Evolutionary conservation across 2,113 vertebrate species (phyloP), one percentile per base, ranked within the genome.

Genomic region (Lonchura striata): DNA sequence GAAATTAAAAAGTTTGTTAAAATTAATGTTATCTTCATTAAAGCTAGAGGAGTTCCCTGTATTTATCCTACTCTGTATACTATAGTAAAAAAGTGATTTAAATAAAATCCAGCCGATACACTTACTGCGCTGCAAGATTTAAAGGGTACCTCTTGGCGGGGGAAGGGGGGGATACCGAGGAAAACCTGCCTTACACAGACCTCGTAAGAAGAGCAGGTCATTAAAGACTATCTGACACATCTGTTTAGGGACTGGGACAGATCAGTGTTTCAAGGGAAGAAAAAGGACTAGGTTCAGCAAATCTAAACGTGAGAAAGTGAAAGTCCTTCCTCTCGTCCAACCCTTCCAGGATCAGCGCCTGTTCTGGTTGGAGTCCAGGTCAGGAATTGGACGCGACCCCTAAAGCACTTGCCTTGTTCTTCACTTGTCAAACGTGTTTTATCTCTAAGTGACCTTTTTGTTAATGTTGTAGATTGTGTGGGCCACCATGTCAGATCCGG

Each of bases 371-470:
- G 91, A 97, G 90, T 97, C 97, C 97, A 96, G 94, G 94, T 97
- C 97, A 96, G 96, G 94, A 97, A 97, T 97, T 97, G 95, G 94
- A 93, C 97, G 72, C 96, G 96, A 96, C 96, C 97, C 94, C 97
- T 92, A 81, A 92, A 97, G 97, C 97, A 94, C 95, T 97, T 94
- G 91, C 96, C 97, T 96, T 94, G 96, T 97, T 95, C 96, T 96
- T 97, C 96, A 92, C 96, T 97, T 97, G 97, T 98, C 97, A 97
- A 95, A 97, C 91, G 95, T 97, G 96, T 97, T 97, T 97, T 96
- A 97, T 98, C 96, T 97, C 96, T 93, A 95, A 96, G 92, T 98
- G 97, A 97, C 97, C 96, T 98, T 98, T 98, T 95, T 94, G 96
- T 97, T 96, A 96, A 96, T 96, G 95, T 96, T 96, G 95, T 92